Percentiles rank a stretch among this genome's conserved stretches.
phyloP scores from a whole-genome alignment of 2,113 vertebrate genomes.

The Prunella fulvescens region DNA sequence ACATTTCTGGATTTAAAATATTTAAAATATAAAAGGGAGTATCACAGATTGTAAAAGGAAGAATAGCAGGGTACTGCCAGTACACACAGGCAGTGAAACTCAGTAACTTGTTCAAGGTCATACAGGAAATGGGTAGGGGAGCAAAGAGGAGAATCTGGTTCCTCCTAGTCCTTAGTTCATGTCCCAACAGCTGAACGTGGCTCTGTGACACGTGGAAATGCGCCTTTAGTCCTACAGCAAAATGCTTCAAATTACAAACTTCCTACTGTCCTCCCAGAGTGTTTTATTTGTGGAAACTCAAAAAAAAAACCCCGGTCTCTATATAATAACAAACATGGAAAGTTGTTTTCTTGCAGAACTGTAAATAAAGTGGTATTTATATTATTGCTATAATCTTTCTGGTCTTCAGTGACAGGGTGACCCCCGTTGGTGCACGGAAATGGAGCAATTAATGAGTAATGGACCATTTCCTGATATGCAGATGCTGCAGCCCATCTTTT shows the following conservation, averaged over 20 bases:
- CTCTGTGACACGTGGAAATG: not conserved
- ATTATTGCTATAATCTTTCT: not conserved
- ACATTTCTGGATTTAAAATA: not conserved
- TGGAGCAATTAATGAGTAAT: slow-evolving; percentile 23
- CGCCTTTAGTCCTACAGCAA: not conserved
- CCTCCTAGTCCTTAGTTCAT: not conserved
- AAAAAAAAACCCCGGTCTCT: not conserved
- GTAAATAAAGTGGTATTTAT: slow-evolving; percentile 33
- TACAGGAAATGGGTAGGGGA: not conserved
- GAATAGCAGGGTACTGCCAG: not conserved
- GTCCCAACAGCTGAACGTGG: not conserved
- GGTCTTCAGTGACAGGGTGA: not conserved
- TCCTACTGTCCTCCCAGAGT: not conserved
- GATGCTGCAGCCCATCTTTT: slow-evolving; percentile 17
- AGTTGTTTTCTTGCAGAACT: slow-evolving; percentile 16
- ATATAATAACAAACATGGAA: not conserved
- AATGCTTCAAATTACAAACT: slow-evolving; percentile 33
- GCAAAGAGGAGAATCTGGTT: not conserved
- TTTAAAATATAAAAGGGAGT: not conserved
- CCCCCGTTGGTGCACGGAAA: slow-evolving; percentile 13
- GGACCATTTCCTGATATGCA: slow-evolving; percentile 1
- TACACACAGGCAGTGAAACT: not conserved
- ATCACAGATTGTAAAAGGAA: not conserved
- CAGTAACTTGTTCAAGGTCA: not conserved
- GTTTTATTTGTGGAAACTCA: not conserved